Evolutionary conservation across 2,113 vertebrate genomes (phyloP).

Genomic region (Ifrita kowaldi): DNA sequence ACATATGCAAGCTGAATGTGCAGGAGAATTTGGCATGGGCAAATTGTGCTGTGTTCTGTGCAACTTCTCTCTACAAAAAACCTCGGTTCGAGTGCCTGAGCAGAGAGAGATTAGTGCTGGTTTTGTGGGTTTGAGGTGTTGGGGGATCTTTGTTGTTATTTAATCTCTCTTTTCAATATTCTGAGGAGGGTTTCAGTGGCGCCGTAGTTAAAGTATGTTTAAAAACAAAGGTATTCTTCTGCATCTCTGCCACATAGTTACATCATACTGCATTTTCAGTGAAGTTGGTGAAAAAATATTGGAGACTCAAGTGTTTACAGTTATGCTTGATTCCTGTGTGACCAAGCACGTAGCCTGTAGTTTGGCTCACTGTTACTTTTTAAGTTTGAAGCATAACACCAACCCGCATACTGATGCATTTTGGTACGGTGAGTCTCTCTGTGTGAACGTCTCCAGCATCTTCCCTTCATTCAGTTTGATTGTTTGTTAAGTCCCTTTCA

Average conservation of each 20-base stretch:
- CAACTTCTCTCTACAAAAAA: not conserved
- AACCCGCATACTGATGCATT: rapidly evolving
- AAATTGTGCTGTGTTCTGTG: not conserved
- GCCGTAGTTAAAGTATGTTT: not conserved
- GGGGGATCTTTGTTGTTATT: not conserved
- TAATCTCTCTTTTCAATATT: not conserved
- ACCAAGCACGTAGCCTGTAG: not conserved
- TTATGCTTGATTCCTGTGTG: rapidly evolving
- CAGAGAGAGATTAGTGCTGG: not conserved
- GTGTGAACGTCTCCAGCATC: rapidly evolving
- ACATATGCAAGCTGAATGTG: not conserved
- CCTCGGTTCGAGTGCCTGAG: not conserved
- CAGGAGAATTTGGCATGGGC: not conserved
- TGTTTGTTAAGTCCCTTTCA: not conserved
- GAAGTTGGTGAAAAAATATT: not conserved
- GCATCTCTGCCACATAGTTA: not conserved
- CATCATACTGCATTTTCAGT: not conserved
- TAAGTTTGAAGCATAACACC: not conserved
- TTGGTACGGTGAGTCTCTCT: not conserved
- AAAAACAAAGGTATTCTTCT: not conserved
- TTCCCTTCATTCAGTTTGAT: not conserved
- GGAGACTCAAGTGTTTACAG: not conserved
- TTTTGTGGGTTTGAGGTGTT: not conserved
- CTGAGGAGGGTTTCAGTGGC: not conserved
- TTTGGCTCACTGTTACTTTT: not conserved